Evolutionary conservation across 2,113 vertebrate genomes (phyloP).

Genomic region (Poeciliopsis retropinna): DNA sequence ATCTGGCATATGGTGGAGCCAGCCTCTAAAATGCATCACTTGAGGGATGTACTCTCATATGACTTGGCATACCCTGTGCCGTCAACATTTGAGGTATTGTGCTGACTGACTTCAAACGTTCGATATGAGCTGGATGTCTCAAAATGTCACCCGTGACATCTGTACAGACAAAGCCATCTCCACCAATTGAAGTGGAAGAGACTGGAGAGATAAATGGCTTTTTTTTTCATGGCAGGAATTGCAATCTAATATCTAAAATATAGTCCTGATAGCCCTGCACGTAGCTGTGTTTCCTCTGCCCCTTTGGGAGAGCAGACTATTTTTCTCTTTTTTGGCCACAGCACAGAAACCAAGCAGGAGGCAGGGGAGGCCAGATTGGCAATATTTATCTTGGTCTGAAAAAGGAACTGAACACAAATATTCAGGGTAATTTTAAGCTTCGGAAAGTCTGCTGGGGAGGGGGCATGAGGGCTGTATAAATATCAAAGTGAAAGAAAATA

Average conservation of each 20-base stretch:
- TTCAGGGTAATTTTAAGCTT: slow-evolving; percentile 65
- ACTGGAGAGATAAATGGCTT: slow-evolving; percentile 67
- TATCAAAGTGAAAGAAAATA: slow-evolving; percentile 58
- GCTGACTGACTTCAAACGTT: slow-evolving; percentile 55
- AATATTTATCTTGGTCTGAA: slow-evolving; percentile 77
- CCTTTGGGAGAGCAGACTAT: slow-evolving; percentile 67
- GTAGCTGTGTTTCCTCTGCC: slow-evolving; percentile 65
- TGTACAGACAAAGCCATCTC: slow-evolving; percentile 62
- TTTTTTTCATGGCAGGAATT: slow-evolving; percentile 50
- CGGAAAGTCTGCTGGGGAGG: slow-evolving; percentile 41
- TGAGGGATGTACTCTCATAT: slow-evolving; percentile 62
- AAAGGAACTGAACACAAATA: slow-evolving; percentile 68
- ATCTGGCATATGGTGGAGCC: slow-evolving; percentile 64
- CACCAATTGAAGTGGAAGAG: slow-evolving; percentile 54
- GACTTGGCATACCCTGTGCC: slow-evolving; percentile 59
- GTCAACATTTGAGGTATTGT: slow-evolving; percentile 63
- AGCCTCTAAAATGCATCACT: slow-evolving; percentile 61
- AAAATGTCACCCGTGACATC: slow-evolving; percentile 70
- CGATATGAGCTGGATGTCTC: slow-evolving; percentile 58
- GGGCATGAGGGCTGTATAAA: slow-evolving; percentile 44
- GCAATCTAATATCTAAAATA: slow-evolving; percentile 68
- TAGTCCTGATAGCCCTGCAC: slow-evolving; percentile 55
- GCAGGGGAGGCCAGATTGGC: slow-evolving; percentile 64
- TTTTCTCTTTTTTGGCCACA: slow-evolving; percentile 65
- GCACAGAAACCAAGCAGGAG: slow-evolving; percentile 53